These are phyloP conservation scores for Araneus ventricosus DNA, from an alignment of 1,140 invertebrate genomes.

Conservation along the genomic window DNA sequence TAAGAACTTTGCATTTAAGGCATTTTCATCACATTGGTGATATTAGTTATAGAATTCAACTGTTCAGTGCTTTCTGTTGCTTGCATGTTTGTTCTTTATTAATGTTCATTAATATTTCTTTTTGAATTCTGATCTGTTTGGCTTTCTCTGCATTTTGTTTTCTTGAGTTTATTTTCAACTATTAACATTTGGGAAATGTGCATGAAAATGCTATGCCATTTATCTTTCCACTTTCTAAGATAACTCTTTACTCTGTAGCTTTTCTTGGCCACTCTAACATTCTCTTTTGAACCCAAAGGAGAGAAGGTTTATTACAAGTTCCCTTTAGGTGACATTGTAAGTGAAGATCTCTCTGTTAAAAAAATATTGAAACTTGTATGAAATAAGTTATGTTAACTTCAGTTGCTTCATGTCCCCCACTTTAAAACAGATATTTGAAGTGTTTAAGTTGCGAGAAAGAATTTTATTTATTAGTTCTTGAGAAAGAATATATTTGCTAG, in stretches of 20 bases:
- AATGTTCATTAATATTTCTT: conserved; percentile 15
- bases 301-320: conserved; percentile 3
- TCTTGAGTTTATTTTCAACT: not conserved
- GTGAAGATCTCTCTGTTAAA: conserved; percentile 37
- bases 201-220: conserved; percentile 33
- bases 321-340: conserved; percentile 19
- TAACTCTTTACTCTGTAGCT: conserved; percentile 40
- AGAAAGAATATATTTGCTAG: no score
- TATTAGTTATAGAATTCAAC: not conserved
- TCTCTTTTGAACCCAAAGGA: conserved; percentile 29
- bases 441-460: no score
- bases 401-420: not conserved
- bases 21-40: not conserved
- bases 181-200: conserved; percentile 9
- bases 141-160: not conserved
- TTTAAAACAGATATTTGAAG: not conserved
- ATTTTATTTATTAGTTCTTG: no score
- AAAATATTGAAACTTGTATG: not conserved
- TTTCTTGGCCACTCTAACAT: conserved; percentile 36
- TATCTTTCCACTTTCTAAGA: conserved; percentile 27
- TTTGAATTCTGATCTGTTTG: not conserved
- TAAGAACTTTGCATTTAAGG: no score
- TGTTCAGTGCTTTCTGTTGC: not conserved
- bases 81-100: not conserved
- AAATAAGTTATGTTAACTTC: not conserved